Evolutionary conservation across 2,888 invertebrate genomes (phyloP).

Genomic region (Clostera curtula): DNA sequence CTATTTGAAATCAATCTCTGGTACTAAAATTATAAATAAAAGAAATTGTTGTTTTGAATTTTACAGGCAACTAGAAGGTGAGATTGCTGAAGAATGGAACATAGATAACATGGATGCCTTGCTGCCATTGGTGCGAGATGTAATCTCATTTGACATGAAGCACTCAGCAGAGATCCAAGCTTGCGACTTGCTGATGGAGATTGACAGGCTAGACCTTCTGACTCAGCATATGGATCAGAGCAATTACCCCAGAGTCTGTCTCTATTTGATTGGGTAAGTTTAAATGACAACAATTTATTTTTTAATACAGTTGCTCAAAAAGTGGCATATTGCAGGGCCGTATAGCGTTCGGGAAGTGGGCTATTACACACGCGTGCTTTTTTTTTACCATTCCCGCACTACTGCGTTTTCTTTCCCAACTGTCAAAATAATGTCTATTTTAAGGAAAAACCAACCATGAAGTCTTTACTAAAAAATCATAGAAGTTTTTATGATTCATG

Average conservation of each 20-base stretch:
- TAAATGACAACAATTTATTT: not conserved
- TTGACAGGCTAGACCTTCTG: constrained; percentile 91
- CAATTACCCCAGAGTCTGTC: constrained; percentile 93
- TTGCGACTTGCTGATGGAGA: constrained; percentile 98
- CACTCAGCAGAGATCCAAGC: constrained; percentile 99
- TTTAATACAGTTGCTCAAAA: no score
- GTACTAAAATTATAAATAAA: no score
- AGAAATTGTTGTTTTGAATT: not conserved
- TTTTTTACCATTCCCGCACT: no score
- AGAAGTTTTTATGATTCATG: no score
- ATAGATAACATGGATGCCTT: constrained; percentile 75
- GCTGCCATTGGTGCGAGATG: constrained; percentile 86
- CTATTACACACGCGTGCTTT: no score
- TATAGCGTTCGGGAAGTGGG: no score
- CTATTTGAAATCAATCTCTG: no score
- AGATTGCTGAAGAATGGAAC: constrained; percentile 92
- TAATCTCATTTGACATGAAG: constrained; percentile 95
- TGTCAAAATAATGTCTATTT: no score
- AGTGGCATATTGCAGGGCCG: no score
- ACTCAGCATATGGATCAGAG: constrained; percentile 91
- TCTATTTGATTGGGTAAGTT: constrained; percentile 83
- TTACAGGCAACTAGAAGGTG: constrained; percentile 87
- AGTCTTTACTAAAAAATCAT: no score
- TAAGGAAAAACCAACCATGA: no score
- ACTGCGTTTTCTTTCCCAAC: no score